Conservation (phyloP, 2,888 invertebrate species). For the Drosophila anomalipes region DNA sequence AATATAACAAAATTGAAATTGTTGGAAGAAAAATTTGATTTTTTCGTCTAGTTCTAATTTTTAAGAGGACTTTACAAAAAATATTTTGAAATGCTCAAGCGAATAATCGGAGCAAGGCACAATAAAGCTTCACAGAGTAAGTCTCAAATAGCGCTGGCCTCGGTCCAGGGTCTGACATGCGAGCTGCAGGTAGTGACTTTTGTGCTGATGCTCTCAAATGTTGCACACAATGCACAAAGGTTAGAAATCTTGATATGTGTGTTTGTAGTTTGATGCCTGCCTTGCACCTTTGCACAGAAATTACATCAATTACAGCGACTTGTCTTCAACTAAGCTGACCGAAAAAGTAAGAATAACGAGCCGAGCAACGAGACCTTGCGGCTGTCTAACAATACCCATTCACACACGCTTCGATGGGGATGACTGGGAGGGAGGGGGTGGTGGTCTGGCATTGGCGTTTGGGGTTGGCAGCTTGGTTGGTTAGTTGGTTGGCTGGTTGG, state of each 20-base stretch:
- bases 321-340: slow-evolving; percentile 73
- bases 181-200: slow-evolving; percentile 43
- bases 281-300: slow-evolving; percentile 69
- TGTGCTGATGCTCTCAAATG: slow-evolving; percentile 40
- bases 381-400: slow-evolving; percentile 57
- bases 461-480: slow-evolving; percentile 15
- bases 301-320: slow-evolving; percentile 78
- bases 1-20: not conserved
- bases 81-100: slow-evolving; percentile 27
- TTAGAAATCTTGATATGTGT: slow-evolving; percentile 10
- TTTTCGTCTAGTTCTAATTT: not conserved
- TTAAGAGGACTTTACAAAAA: not conserved
- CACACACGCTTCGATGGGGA: slow-evolving; percentile 23
- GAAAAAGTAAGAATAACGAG: slow-evolving; percentile 79
- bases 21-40: not conserved
- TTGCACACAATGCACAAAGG: slow-evolving; percentile 44
- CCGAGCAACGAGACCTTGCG: slow-evolving; percentile 54
- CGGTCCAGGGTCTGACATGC: slow-evolving; percentile 31
- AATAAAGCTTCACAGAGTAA: slow-evolving; percentile 1
- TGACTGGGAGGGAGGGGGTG: not conserved
- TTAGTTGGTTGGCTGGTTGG: slow-evolving; percentile 12
- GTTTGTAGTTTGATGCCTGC: slow-evolving; percentile 71
- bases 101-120: slow-evolving; percentile 4
- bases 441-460: slow-evolving; percentile 1
- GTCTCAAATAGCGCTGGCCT: slow-evolving; percentile 38